Evolutionary conservation across 2,888 invertebrate species (phyloP).

Genomic region (Xanthia icteritia): DNA sequence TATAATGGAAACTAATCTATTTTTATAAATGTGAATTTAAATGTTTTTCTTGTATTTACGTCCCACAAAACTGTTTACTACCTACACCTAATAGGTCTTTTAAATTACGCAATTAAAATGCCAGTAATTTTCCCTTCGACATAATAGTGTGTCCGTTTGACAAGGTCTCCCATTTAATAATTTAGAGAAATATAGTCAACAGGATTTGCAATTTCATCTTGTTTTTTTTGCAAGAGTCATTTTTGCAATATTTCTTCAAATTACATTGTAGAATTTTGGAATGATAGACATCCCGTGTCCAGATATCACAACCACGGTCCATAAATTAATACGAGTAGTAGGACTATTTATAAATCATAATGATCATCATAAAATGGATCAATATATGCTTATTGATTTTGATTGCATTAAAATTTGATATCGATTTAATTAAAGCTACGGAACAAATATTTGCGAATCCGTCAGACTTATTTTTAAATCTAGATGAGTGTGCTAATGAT

Average conservation of each 20-base stretch:
- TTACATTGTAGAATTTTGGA: not conserved
- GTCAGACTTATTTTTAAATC: not conserved
- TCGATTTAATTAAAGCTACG: conserved; percentile 22
- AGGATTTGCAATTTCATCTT: not conserved
- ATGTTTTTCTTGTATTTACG: conserved; percentile 7
- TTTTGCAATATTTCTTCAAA: not conserved
- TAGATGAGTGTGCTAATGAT: conserved; percentile 24
- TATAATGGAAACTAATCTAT: not conserved
- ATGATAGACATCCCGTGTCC: no score
- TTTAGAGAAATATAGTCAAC: not conserved
- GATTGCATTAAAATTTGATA: conserved; percentile 19
- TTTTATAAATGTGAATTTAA: not conserved
- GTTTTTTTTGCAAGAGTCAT: not conserved
- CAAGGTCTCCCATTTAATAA: not conserved
- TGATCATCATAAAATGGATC: not conserved
- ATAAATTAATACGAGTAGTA: not conserved
- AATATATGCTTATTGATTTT: conserved; percentile 21
- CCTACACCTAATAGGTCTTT: not conserved
- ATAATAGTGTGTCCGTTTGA: not conserved
- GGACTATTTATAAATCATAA: not conserved
- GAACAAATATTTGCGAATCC: conserved; percentile 31
- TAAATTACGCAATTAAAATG: not conserved
- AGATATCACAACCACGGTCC: not conserved
- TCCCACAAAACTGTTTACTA: conserved; percentile 1
- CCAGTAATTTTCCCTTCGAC: not conserved